Evolutionary conservation across 2,888 invertebrate genomes (phyloP), one percentile per base, ranked within the genome.

Genomic region (Xylota sylvarum): DNA sequence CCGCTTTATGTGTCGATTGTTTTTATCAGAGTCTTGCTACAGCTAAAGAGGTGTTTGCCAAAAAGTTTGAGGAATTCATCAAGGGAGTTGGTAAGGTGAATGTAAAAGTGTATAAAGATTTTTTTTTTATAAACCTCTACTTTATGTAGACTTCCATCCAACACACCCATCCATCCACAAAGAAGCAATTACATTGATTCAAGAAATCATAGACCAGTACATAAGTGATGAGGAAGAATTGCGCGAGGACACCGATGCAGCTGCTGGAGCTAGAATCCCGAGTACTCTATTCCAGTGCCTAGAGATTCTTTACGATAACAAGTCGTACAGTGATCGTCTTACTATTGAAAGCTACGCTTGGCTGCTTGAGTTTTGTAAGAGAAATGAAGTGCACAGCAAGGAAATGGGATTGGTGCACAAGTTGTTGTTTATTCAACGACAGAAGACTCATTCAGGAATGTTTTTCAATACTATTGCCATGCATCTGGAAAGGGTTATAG

Each of bases 1-100:
- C 94, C 0, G 90, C 93, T 35, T 88, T 93, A 17, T 93, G 94
- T 14, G 89, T 94, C 10, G 94, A 95, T 89, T 94, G 94, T 88
- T 95, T 94, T 90, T 89, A 94, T 10, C 90, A 93, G 78, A 90
- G 92, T 70, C 78, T 91, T 4, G 84, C 88, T 6, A 91, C 92
- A 1, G 91, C 90, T 0, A 89, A 92, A 74, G 88, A 88, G 35
- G 88, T 90, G 0, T 92, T 90, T 80, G 86, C 89, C 9, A 89
- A 90, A 12, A 91, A 92, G 40, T 92, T 92, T 27, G 90, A 90
- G 9, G 84, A 88, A 17, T 92, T 90, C 76, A 69, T 92, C 2
- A 91, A 91, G 55, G 90, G 89, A 58, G 90, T 92, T 58, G 92
- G 92, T 91, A 76, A 73, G 88, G 10, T n/a, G 10, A 12, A 23